A percentile compares a stretch with the other conserved stretches of the same genome.
Evolutionary conservation across 2,113 vertebrate species (phyloP).

Genomic region (Mirounga angustirostris): DNA sequence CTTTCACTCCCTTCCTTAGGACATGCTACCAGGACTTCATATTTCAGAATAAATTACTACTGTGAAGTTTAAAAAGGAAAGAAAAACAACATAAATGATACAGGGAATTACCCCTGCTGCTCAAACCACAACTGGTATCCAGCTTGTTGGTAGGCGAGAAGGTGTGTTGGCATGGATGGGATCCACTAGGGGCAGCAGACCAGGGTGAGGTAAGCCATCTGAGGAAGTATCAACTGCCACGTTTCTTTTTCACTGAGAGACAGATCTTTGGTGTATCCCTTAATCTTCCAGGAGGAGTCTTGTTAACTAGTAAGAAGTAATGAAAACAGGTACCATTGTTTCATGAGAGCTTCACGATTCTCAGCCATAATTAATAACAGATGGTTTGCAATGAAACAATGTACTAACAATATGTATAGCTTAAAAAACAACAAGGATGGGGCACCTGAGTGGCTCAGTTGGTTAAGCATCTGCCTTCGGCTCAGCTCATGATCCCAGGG

Average conservation of each 20-base stretch:
- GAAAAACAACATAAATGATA: background rate
- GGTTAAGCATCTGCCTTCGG: background rate
- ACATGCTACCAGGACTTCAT: background rate
- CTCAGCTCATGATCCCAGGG: background rate
- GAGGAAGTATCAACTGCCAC: background rate
- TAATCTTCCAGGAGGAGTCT: background rate
- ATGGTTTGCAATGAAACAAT: constrained; percentile 1
- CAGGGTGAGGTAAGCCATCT: background rate
- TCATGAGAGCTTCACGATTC: background rate
- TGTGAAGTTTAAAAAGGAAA: constrained; percentile 1
- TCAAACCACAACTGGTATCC: background rate
- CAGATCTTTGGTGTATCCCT: background rate
- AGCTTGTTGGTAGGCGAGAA: background rate
- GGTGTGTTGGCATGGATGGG: background rate
- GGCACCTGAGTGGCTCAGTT: background rate
- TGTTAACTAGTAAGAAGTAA: background rate
- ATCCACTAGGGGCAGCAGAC: no score
- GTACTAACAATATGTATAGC: background rate
- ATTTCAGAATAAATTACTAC: background rate
- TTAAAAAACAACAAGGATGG: background rate
- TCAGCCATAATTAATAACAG: constrained; percentile 25
- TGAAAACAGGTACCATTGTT: background rate
- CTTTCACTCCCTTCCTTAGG: background rate
- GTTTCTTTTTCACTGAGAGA: background rate
- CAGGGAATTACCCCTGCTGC: background rate